Conservation (phyloP, 2,113 vertebrate genomes). For the Corythornis cristatus region DNA sequence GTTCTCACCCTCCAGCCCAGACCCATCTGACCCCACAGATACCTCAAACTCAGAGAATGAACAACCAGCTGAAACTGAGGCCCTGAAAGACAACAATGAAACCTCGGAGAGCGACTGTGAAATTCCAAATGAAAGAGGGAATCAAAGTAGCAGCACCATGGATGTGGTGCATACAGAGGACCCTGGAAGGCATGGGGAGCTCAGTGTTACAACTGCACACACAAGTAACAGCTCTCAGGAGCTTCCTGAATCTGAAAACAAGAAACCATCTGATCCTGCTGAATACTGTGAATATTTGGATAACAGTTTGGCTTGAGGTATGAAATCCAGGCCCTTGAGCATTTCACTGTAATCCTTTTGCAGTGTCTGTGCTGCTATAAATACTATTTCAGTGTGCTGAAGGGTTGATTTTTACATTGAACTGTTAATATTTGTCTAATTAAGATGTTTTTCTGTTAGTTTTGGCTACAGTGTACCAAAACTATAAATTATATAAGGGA, state of each 20-base stretch:
- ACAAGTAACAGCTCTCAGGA: conserved; percentile 7
- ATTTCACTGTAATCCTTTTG: conserved; percentile 7
- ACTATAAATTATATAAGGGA: not conserved
- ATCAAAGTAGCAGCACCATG: not conserved
- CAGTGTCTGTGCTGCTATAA: not conserved
- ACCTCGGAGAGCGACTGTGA: not conserved
- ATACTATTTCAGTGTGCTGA: not conserved
- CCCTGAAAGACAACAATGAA: not conserved
- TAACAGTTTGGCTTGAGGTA: conserved; percentile 56
- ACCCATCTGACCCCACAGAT: conserved; percentile 33
- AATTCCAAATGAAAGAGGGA: not conserved
- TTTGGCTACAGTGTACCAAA: conserved; percentile 1
- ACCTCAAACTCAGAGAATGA: conserved; percentile 9
- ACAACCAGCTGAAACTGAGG: not conserved
- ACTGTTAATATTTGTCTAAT: conserved; percentile 39
- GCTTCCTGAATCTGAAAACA: not conserved
- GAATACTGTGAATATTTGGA: conserved; percentile 27
- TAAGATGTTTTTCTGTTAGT: conserved; percentile 25
- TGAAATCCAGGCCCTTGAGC: conserved; percentile 15
- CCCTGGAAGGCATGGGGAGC: not conserved
- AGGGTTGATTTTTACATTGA: not conserved
- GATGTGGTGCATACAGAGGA: not conserved
- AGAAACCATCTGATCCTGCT: not conserved
- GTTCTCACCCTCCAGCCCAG: conserved; percentile 27
- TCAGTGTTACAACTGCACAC: not conserved